These are phyloP conservation scores for Rhynchophorus ferrugineus DNA, from an alignment of 1,140 invertebrate genomes.

Conservation along the genomic window DNA sequence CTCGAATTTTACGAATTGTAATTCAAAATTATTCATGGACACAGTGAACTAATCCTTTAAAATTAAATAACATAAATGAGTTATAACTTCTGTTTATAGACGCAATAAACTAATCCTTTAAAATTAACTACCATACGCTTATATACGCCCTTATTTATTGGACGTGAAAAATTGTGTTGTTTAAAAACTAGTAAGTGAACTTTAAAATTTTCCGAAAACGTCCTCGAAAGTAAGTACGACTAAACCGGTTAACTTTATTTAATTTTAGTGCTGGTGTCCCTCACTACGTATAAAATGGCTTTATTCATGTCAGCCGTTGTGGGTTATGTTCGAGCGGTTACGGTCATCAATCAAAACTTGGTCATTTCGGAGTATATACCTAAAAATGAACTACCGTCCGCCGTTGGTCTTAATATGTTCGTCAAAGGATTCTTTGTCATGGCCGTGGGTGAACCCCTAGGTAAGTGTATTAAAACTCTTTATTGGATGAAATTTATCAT, in stretches of 20 bases:
- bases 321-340: constrained; percentile 56
- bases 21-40: too few species aligned
- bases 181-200: too few species aligned
- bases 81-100: too few species aligned
- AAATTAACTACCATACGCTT: too few species aligned
- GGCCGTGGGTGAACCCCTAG: constrained; percentile 56
- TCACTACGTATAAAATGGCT: constrained; percentile 41
- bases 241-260: background rate
- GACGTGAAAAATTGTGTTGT: too few species aligned
- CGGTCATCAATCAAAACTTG: constrained; percentile 62
- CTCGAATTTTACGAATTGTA: too few species aligned
- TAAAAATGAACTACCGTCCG: constrained; percentile 53
- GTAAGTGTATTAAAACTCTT: constrained; percentile 37
- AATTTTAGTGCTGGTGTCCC: constrained; percentile 45
- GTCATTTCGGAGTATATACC: constrained; percentile 58
- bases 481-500: background rate
- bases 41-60: too few species aligned
- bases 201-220: too few species aligned
- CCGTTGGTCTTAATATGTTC: constrained; percentile 65
- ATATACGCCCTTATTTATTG: too few species aligned
- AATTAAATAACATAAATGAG: too few species aligned
- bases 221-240: too few species aligned
- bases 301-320: constrained; percentile 46
- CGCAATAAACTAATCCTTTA: too few species aligned
- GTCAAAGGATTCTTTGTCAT: constrained; percentile 61